Base-by-base conservation (phyloP, 2,797 vertebrate genomes). In the Streptopelia turtur region DNA sequence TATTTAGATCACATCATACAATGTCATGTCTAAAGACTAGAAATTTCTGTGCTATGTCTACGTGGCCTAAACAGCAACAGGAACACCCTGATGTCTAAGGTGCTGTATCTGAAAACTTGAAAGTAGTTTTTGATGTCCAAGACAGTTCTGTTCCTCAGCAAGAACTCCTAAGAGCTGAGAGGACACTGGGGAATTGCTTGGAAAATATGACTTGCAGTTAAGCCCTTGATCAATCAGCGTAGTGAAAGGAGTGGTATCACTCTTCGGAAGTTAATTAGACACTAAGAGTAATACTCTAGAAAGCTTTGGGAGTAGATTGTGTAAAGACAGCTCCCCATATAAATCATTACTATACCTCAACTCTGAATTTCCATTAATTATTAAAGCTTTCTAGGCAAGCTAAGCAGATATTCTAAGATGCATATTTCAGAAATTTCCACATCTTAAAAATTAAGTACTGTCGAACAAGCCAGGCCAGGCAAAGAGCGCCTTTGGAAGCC, bases 321-420 rank as follows among this genome's bases (percentile, higher is more conserved):
- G 76, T 95, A 96, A 96, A 96, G 96, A 93, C 96, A 97, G 90
- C 70, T 95, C 31, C 72, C 75, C 39, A 60, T 85, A 93, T 93
- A 93, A 91, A 93, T 96, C 96, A 97, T 97, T 96, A 92, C 94
- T 97, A 87, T 90, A 95, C 93, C 94, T 97, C 96, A 97, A 85
- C 71, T 96, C 94, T 96, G 96, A 97, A 92, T 93, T 95, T 69
- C 83, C 97, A 98, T 98, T 94, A 97, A 98, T 98, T 98, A 98
- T 98, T 98, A 97, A 98, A 75, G 66, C 96, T 95, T 96, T 95
- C 78, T 92, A 97, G 80, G 96, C 97, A 95, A 97, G 95, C 95
- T 89, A 96, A 98, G 97, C 95, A 97, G 92, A 96, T 97, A 92
- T 94, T 89, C 94, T 92, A 93, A 94, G 93, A 96, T 39, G 94